Percentiles rank a stretch among this genome's conserved stretches.
Evolutionary conservation across 2,888 invertebrate genomes (phyloP).

Genomic region (Calameuta filiformis): DNA sequence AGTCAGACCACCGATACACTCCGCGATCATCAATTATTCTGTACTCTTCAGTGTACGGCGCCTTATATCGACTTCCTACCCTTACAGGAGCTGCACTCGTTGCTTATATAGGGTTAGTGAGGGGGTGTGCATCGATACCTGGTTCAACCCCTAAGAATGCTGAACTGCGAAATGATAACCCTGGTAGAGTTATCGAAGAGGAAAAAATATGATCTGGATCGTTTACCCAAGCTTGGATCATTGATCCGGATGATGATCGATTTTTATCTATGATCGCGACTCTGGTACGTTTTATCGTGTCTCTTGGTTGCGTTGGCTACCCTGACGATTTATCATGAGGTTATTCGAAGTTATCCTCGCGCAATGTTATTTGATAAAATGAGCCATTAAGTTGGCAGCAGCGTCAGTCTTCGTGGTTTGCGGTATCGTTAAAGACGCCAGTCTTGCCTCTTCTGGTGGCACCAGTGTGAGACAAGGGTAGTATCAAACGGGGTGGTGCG

Average conservation of each 20-base stretch:
- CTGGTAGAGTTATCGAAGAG: neutral
- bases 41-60: neutral
- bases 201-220: neutral
- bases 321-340: slow-evolving; percentile 36
- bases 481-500: slow-evolving; percentile 26
- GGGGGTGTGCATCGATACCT: neutral
- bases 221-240: neutral
- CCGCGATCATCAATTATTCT: slow-evolving; percentile 58
- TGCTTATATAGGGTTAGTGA: neutral
- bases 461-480: neutral
- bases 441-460: neutral
- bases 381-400: slow-evolving; percentile 59
- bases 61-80: neutral
- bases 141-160: neutral
- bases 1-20: slow-evolving; percentile 45
- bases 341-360: slow-evolving; percentile 40
- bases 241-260: neutral
- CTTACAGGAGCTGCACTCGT: neutral
- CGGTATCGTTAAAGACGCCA: slow-evolving; percentile 29
- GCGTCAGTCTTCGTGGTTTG: slow-evolving; percentile 40
- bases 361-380: slow-evolving; percentile 59
- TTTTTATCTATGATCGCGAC: neutral
- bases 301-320: neutral
- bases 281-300: neutral
- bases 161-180: neutral